Evolutionary conservation across 2,888 invertebrate species (phyloP).

Genomic region (Galeopsomyia nigrocyanea): DNA sequence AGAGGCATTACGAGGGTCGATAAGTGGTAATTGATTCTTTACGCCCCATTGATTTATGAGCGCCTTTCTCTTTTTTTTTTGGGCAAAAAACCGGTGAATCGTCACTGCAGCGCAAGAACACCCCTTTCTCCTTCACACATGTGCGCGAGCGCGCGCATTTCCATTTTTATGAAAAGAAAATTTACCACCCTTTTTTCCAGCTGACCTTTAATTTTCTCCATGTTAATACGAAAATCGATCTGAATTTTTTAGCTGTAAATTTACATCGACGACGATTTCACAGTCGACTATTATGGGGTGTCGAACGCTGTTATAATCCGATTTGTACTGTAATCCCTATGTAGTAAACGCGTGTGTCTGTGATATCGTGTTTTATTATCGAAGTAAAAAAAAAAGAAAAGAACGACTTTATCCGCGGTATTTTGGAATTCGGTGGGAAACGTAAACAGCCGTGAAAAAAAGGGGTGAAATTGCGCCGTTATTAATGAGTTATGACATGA

Average conservation of each 20-base stretch:
- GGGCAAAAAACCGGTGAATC: constrained; percentile 62
- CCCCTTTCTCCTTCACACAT: constrained; percentile 47
- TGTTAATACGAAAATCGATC: not conserved
- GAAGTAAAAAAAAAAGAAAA: constrained; percentile 8
- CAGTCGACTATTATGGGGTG: constrained; percentile 3
- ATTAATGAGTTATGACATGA: constrained; percentile 43
- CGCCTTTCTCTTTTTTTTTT: constrained; percentile 55
- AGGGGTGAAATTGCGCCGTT: constrained; percentile 22
- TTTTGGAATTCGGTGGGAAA: constrained; percentile 43
- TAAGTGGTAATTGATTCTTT: constrained; percentile 67
- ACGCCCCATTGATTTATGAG: constrained; percentile 67
- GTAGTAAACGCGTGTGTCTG: not conserved
- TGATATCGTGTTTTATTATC: constrained; percentile 23
- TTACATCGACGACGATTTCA: constrained; percentile 19
- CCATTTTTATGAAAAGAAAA: constrained; percentile 61
- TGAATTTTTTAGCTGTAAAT: not conserved
- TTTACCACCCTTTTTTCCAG: constrained; percentile 17
- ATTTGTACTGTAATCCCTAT: constrained; percentile 38
- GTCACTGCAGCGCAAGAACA: constrained; percentile 54
- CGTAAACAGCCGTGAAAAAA: constrained; percentile 35
- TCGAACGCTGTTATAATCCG: constrained; percentile 29
- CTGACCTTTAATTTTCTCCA: not conserved
- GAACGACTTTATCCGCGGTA: constrained; percentile 29
- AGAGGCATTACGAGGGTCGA: constrained; percentile 50
- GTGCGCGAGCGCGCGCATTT: constrained; percentile 58